Base-by-base conservation (phyloP, 2,888 invertebrate species). In the Miltochrista miniata region DNA sequence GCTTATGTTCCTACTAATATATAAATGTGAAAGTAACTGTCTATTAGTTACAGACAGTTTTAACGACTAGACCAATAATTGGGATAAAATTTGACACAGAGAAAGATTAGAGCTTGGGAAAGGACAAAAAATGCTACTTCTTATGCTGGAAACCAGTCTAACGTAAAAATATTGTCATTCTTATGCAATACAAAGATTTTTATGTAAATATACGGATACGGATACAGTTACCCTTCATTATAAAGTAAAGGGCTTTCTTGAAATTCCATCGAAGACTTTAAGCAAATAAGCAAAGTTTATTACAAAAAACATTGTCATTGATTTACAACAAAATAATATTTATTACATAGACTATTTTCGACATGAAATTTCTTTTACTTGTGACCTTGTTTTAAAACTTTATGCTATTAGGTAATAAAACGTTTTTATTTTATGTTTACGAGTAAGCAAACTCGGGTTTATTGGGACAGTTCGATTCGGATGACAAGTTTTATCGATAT, bases 341-440 rank as follows among this genome's bases (percentile, higher is more conserved):
- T 24, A 5, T 69, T 70, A 63, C 63, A 57, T 64, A 68, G 70
- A 76, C 70, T 76, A 82, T 73, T 79, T 79, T 79, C 68, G 70
- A 72, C 72, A 77, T 75, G 79, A 79, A 76, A 77, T 76, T 78
- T 78, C 76, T 80, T 78, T 77, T 70, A 71, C 66, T 24, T 71
- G 69, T 75, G 79, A 74, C 81, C 77, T 81, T 76, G 80, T 79
- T 81, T 74, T 63, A 74, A 73, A 80, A 79, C 67, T 81, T 81
- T 72, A 75, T 75, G 73, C 69, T 78, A 63, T 79, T 70, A 66
- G 74, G 74, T 72, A 72, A 74, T 81, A 81, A 81, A 83, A 80
- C 72, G 74, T 74, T 83, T 79, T 81, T 79, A 80, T 81, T 82
- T 82, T 76, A 81, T 75, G 77, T 80, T 81, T 78, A 81, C 74